Evolutionary conservation across 2,888 invertebrate species (phyloP), one percentile per base, ranked within the genome.

Genomic region (Netelia virgata): DNA sequence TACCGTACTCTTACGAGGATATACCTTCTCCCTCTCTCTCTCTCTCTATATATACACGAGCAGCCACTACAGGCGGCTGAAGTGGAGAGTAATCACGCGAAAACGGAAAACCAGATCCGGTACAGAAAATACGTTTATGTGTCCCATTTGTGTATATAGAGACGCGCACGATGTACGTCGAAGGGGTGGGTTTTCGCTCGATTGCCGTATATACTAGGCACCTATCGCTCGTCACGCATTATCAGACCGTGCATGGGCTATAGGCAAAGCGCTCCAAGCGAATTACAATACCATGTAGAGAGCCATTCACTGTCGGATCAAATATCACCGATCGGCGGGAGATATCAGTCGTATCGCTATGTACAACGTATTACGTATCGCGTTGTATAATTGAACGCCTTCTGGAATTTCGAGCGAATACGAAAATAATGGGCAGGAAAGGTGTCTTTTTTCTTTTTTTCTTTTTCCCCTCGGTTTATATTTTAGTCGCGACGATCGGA

Each of bases 281-380:
- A 43, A 80, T 81, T 82, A 75, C 57, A 77, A 66, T 64, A 70
- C 50, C 70, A 18, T 61, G 73, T 28, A 23, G 59, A 50, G 16
- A 78, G 64, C 20, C 6, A 55, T 16, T n/a, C 72, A 59, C 10
- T 59, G 43, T 59, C 23, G 72, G 11, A 61, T 73, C 59, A 73
- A 43, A 57, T 20, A 28, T 36, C 16, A 55, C 77, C 55, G 61
- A 68, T 77, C 68, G 43, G 1, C 5, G 14, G 20, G 53, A 57
- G 43, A 68, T 69, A 68, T 77, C 41, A 66, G 66, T 41, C 68
- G 76, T 66, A n/a, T 11, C 43, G 28, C n/a, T 43, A 76, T 57
- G 57, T 47, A 43, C 5, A 47, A 47, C 47, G 14, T 47, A 47
- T 10, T 14, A 47, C 14, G 14, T 47, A 47, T 14, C 1, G 47